These are phyloP conservation scores for Scaptomyza polygonia DNA, from an alignment of 2,888 invertebrate species.

Conservation along the genomic window DNA sequence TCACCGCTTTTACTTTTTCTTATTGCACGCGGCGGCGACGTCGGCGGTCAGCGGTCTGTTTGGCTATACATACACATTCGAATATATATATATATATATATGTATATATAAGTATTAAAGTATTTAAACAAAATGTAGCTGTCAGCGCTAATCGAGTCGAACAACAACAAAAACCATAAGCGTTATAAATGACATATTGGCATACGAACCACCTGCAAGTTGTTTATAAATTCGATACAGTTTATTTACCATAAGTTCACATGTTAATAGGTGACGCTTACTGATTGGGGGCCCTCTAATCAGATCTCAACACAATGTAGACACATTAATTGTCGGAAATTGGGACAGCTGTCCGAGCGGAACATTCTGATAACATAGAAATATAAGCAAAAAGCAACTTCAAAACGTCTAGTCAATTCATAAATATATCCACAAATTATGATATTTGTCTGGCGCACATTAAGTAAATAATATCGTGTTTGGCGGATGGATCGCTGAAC, in stretches of 20 bases:
- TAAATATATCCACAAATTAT: not conserved
- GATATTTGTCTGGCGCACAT: not conserved
- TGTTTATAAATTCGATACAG: not conserved
- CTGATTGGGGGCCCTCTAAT: slow-evolving; percentile 21
- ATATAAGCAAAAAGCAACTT: slow-evolving; percentile 18
- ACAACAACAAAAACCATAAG: slow-evolving; percentile 15
- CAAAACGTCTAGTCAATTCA: slow-evolving; percentile 4
- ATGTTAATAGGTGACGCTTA: no score
- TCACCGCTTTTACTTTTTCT: slow-evolving; percentile 76
- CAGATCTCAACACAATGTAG: slow-evolving; percentile 11
- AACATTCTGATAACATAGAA: slow-evolving; percentile 28
- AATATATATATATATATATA: no score
- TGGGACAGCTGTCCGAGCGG: slow-evolving; percentile 33
- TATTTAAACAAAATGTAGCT: slow-evolving; percentile 50
- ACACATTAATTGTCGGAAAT: slow-evolving; percentile 12
- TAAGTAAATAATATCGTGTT: not conserved
- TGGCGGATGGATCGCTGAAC: slow-evolving; percentile 15
- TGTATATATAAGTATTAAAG: slow-evolving; percentile 10
- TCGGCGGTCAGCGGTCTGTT: slow-evolving; percentile 24
- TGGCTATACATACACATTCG: no score
- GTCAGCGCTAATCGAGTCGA: slow-evolving; percentile 37
- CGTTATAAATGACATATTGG: slow-evolving; percentile 69
- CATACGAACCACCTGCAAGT: slow-evolving; percentile 22
- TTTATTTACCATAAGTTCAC: no score
- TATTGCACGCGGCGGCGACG: slow-evolving; percentile 41